Conservation (phyloP, 2,797 vertebrate species). For the Dryobates pubescens region DNA sequence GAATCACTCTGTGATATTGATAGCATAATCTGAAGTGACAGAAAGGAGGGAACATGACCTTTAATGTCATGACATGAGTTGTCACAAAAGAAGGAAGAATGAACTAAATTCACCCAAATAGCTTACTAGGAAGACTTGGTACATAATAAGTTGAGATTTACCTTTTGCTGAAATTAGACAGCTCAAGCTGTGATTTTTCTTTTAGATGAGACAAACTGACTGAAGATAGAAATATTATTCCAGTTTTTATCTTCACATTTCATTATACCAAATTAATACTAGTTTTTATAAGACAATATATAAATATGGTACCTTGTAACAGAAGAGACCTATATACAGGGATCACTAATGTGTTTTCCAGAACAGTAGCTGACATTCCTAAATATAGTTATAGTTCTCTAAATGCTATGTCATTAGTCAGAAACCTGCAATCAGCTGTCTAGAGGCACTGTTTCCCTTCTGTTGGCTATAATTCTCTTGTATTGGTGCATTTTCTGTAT, state of each 20-base stretch:
- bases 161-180: conserved; percentile 20
- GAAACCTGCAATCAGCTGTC: neutral
- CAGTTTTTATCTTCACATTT: conserved; percentile 11
- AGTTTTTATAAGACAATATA: neutral
- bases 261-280: neutral
- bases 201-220: conserved; percentile 13
- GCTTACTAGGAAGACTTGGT: neutral
- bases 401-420: neutral
- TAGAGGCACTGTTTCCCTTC: neutral
- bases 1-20: conserved; percentile 11
- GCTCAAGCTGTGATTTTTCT: conserved; percentile 24
- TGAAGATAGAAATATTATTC: conserved; percentile 17
- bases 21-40: conserved; percentile 29
- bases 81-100: conserved; percentile 25
- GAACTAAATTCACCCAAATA: neutral
- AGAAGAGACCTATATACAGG: neutral
- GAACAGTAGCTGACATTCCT: neutral
- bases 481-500: neutral
- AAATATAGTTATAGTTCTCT: neutral
- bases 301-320: neutral
- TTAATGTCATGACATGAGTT: conserved; percentile 52
- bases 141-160: conserved; percentile 27
- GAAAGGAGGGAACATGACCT: conserved; percentile 40
- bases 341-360: neutral
- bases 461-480: neutral